Percentiles rank a stretch among this genome's conserved stretches.
Conservation (phyloP, 2,888 invertebrate genomes). For the Helicoverpa assulta region DNA sequence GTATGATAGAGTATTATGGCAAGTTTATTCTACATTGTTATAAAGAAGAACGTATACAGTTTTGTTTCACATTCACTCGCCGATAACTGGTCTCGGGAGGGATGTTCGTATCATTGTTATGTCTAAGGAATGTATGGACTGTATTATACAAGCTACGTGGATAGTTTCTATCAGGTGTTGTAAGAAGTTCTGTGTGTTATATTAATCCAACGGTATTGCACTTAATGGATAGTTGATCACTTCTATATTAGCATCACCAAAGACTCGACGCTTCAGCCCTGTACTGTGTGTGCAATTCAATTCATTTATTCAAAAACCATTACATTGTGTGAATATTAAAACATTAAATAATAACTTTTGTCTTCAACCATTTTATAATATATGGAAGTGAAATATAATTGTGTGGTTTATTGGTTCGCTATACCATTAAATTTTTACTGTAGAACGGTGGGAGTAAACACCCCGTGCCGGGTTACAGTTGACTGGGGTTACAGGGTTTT, state of each 20-base stretch:
- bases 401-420: no score
- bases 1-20: conserved; percentile 24
- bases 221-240: not conserved
- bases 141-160: conserved; percentile 2
- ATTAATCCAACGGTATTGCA: not conserved
- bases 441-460: no score
- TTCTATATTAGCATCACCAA: not conserved
- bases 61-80: conserved; percentile 48
- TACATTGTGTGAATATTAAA: no score
- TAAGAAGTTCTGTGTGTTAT: not conserved
- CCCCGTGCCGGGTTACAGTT: no score
- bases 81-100: conserved; percentile 40
- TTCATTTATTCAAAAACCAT: no score
- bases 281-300: no score
- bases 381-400: no score
- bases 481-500: no score
- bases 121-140: conserved; percentile 33
- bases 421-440: no score
- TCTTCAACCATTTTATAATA: no score
- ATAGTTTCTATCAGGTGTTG: conserved; percentile 3
- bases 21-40: conserved; percentile 46
- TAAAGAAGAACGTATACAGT: conserved; percentile 36
- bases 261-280: no score
- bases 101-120: conserved; percentile 43
- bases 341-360: no score